A percentile compares a stretch with the other conserved stretches of the same genome.
phyloP scores from a whole-genome alignment of 2,113 vertebrate species.

The Tretioscincus oriximinensis region DNA sequence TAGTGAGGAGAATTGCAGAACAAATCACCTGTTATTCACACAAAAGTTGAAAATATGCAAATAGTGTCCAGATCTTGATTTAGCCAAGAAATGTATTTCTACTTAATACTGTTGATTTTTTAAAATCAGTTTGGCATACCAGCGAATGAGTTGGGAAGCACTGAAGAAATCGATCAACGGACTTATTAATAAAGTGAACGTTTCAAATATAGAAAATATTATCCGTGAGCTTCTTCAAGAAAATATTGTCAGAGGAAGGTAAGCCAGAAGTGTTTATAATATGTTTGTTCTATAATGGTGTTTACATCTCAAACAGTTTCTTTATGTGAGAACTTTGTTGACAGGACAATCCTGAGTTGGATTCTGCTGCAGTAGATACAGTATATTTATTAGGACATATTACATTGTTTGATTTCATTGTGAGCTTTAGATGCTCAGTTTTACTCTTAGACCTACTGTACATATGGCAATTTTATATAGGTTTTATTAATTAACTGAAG shows the following conservation, averaged over 20 bases:
- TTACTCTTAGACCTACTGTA: too few relatives aligned
- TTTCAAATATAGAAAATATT: constrained; percentile 94
- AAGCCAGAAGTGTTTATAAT: constrained; percentile 41
- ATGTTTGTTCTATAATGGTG: not conserved
- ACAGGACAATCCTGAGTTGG: not conserved
- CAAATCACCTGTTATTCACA: too few relatives aligned
- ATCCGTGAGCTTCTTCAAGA: constrained; percentile 97
- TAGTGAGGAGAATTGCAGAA: too few relatives aligned
- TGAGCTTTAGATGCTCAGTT: too few relatives aligned
- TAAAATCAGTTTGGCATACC: constrained; percentile 88
- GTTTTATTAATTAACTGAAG: too few relatives aligned
- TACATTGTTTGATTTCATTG: too few relatives aligned
- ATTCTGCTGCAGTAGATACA: too few relatives aligned
- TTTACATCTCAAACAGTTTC: not conserved
- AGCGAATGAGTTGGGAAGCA: constrained; percentile 99
- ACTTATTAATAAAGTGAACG: constrained; percentile 98
- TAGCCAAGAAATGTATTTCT: not conserved
- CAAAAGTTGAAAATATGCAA: too few relatives aligned
- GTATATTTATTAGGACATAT: too few relatives aligned
- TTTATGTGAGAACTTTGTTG: not conserved
- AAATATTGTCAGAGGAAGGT: constrained; percentile 96
- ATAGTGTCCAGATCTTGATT: not conserved
- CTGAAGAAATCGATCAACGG: constrained; percentile 99
- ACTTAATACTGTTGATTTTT: not conserved
- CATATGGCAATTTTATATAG: too few relatives aligned